phyloP scores from a whole-genome alignment of 53 echinoderm and acorn worm genomes.

The Henricia sp. region DNA sequence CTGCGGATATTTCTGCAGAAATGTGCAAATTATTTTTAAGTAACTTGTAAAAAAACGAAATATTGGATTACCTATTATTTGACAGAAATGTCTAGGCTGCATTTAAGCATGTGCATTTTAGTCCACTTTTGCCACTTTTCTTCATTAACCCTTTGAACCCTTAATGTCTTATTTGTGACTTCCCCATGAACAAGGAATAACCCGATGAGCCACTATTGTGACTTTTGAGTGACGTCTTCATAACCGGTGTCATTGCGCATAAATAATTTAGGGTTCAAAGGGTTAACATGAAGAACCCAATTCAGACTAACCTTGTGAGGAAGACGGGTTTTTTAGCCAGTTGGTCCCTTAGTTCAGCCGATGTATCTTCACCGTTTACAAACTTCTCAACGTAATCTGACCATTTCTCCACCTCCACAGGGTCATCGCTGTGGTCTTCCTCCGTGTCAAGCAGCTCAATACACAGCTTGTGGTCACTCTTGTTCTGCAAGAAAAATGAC shows the following conservation, averaged over 20 bases:
- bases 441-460: conserved; percentile 94
- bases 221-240: too few relatives aligned
- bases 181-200: too few relatives aligned
- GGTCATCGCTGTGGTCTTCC: conserved; percentile 97
- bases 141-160: too few relatives aligned
- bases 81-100: too few relatives aligned
- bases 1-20: conserved; percentile 69
- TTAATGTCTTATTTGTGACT: too few relatives aligned
- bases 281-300: neutral
- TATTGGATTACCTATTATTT: neutral
- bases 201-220: too few relatives aligned
- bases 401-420: conserved; percentile 97
- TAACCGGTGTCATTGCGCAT: too few relatives aligned
- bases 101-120: too few relatives aligned
- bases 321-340: conserved; percentile 97
- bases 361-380: conserved; percentile 88
- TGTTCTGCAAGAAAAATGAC: conserved; percentile 60
- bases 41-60: neutral
- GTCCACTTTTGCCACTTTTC: too few relatives aligned
- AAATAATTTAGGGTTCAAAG: too few relatives aligned
- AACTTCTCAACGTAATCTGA: conserved; percentile 93
- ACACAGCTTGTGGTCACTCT: conserved; percentile 73
- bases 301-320: conserved; percentile 73
- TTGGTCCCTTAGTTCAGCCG: conserved; percentile 87
- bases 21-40: neutral